A percentile compares a stretch with the other conserved stretches of the same genome.
phyloP scores from a whole-genome alignment of 1,140 invertebrate genomes.

The Medauroidea extradentata region DNA sequence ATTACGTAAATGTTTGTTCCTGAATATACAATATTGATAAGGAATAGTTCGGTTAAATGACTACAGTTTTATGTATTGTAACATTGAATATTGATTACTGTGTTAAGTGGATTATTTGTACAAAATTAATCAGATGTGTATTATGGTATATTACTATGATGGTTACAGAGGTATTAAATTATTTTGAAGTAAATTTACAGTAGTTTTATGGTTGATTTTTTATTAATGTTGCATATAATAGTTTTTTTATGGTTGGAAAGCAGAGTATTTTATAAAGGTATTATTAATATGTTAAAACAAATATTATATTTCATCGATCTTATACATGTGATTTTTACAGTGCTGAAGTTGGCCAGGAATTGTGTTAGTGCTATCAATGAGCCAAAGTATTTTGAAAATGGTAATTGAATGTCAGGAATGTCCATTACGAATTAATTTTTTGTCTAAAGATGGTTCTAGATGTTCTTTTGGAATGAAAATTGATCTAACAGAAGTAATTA shows the following conservation, averaged over 20 bases:
- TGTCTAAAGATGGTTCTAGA: no score
- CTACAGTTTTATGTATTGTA: not conserved
- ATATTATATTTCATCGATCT: no score
- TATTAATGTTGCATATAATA: constrained; percentile 5
- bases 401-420: no score
- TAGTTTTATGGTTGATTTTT: constrained; percentile 4
- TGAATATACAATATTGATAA: not conserved
- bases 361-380: no score
- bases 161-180: constrained; percentile 13
- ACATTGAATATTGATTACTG: constrained; percentile 1
- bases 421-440: no score
- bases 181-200: constrained; percentile 9
- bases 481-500: constrained; percentile 3
- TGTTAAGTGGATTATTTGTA: constrained; percentile 1
- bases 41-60: not conserved
- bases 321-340: no score
- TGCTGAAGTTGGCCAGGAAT: no score
- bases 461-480: not conserved
- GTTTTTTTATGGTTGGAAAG: constrained; percentile 15
- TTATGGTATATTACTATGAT: constrained; percentile 4
- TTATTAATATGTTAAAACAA: no score
- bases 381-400: no score
- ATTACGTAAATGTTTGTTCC: no score
- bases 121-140: constrained; percentile 4
- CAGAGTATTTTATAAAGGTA: constrained; percentile 8